Conservation (phyloP, 2,113 vertebrate genomes). For the Eublepharis macularius region DNA sequence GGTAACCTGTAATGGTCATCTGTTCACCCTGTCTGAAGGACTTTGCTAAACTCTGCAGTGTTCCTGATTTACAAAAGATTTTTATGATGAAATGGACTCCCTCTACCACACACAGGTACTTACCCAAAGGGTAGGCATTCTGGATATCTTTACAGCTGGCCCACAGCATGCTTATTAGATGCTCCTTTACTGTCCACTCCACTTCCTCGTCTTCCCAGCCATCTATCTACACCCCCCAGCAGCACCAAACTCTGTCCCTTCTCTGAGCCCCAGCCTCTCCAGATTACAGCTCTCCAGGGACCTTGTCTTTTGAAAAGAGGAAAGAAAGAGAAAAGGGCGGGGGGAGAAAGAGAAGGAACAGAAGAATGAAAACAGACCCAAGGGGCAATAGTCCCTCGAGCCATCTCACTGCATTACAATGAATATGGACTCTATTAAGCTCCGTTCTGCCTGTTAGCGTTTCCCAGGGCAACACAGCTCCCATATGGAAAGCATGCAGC, state of each 20-base stretch:
- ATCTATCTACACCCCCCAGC: constrained; percentile 28
- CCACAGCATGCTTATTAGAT: constrained; percentile 64
- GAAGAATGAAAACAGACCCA: constrained; percentile 80
- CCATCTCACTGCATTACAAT: constrained; percentile 99
- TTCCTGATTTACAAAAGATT: not conserved
- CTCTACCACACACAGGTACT: constrained; percentile 18
- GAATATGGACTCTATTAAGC: constrained; percentile 99
- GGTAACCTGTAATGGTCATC: not conserved
- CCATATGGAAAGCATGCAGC: constrained; percentile 95
- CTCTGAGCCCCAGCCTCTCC: constrained; percentile 64
- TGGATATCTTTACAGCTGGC: constrained; percentile 68
- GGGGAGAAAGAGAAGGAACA: constrained; percentile 70
- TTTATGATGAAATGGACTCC: constrained; percentile 16
- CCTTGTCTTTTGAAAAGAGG: constrained; percentile 69
- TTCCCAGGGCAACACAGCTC: constrained; percentile 95
- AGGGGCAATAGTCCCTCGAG: constrained; percentile 87
- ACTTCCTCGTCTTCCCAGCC: constrained; percentile 37
- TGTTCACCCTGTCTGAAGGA: constrained; percentile 47
- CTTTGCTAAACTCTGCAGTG: not conserved
- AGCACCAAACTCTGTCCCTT: constrained; percentile 49
- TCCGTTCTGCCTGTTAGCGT: constrained; percentile 99
- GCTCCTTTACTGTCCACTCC: constrained; percentile 56
- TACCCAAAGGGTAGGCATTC: constrained; percentile 35
- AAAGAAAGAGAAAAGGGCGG: constrained; percentile 53
- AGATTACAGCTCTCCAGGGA: constrained; percentile 74